These are phyloP conservation scores for Mungos mungo DNA, from an alignment of 2,113 vertebrate genomes.

Conservation along the genomic window DNA sequence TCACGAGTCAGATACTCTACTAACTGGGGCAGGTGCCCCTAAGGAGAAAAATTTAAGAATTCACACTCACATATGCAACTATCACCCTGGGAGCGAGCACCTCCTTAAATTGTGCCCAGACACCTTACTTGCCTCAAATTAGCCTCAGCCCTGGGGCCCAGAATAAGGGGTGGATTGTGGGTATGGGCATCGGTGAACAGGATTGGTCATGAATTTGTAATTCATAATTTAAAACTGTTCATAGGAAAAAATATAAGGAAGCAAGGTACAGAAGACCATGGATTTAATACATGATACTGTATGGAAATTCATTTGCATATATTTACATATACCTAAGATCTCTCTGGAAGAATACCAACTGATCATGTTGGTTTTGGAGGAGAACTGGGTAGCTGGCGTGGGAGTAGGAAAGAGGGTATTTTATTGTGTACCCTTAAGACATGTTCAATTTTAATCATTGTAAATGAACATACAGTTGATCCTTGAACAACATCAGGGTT, in stretches of 20 bases:
- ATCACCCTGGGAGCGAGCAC: background rate
- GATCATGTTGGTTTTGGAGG: background rate
- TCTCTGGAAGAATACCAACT: background rate
- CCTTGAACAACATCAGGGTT: too few species aligned
- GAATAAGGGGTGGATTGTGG: background rate
- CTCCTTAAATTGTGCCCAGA: background rate
- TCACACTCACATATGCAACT: background rate
- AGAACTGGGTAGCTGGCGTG: background rate
- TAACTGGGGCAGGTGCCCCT: too few species aligned
- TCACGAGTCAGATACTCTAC: too few species aligned
- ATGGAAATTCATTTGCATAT: background rate
- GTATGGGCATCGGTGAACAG: background rate
- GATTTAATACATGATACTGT: background rate
- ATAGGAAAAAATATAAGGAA: background rate
- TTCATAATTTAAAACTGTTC: background rate
- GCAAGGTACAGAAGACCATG: background rate
- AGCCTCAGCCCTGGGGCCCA: background rate
- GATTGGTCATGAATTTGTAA: background rate
- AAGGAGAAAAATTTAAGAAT: background rate
- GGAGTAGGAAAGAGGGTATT: background rate
- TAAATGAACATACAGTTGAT: background rate
- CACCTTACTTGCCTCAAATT: background rate
- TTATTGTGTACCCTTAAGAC: background rate
- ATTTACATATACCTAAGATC: background rate
- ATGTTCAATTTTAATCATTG: background rate